A percentile compares a stretch with the other conserved stretches of the same genome.
These are phyloP conservation scores for Stenolophus ochropezus DNA, from an alignment of 2,888 invertebrate genomes.

Conservation along the genomic window DNA sequence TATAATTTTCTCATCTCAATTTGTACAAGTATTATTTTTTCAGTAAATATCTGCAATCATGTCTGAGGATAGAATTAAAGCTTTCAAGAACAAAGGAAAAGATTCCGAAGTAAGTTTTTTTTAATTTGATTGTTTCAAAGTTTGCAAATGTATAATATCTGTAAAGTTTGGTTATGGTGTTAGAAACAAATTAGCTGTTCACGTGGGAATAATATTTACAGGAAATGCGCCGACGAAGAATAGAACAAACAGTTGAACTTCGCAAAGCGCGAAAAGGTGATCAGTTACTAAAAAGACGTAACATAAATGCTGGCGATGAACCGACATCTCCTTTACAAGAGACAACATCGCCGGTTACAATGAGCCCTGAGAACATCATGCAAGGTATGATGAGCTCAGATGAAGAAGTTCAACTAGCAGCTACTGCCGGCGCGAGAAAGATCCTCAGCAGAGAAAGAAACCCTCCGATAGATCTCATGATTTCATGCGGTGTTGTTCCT, in stretches of 20 bases:
- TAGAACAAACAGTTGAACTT: slow-evolving; percentile 91
- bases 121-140: not conserved
- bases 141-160: not conserved
- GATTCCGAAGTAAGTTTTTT: slow-evolving; percentile 79
- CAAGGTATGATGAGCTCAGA: slow-evolving; percentile 81
- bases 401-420: slow-evolving; percentile 78
- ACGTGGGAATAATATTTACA: slow-evolving; percentile 71
- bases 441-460: slow-evolving; percentile 91
- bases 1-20: slow-evolving; percentile 12
- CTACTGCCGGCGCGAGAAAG: slow-evolving; percentile 89
- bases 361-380: slow-evolving; percentile 84
- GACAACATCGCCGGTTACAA: slow-evolving; percentile 70
- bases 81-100: slow-evolving; percentile 87
- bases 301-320: slow-evolving; percentile 79
- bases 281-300: slow-evolving; percentile 92
- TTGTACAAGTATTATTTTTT: slow-evolving; percentile 44
- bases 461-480: slow-evolving; percentile 93
- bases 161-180: slow-evolving; percentile 10
- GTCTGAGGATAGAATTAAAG: slow-evolving; percentile 80
- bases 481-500: slow-evolving; percentile 88
- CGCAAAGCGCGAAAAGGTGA: slow-evolving; percentile 96
- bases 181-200: too few species aligned
- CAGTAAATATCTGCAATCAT: slow-evolving; percentile 70
- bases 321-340: slow-evolving; percentile 75
- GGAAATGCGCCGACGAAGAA: slow-evolving; percentile 93